A percentile compares a stretch with the other conserved stretches of the same genome.
phyloP scores from a whole-genome alignment of 2,888 invertebrate species.

The Aleiodes testaceus region DNA sequence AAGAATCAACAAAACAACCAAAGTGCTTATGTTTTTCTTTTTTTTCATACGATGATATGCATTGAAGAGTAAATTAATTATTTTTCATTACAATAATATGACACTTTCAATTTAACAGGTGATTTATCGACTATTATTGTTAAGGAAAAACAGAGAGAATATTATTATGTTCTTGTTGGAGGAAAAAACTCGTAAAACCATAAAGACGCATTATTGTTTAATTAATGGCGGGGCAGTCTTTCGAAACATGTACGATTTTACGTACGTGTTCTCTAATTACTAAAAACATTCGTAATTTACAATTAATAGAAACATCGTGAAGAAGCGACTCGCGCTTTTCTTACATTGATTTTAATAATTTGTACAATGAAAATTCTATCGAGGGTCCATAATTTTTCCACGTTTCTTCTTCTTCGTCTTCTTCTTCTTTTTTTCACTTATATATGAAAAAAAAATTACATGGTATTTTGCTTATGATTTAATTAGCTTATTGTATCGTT shows the following conservation, averaged over 20 bases:
- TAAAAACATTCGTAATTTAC: not conserved
- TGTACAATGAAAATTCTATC: slow-evolving; percentile 10
- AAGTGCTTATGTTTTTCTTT: not conserved
- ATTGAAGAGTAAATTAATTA: not conserved
- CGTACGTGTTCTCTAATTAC: not conserved
- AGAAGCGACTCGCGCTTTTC: not conserved
- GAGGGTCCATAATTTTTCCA: slow-evolving; percentile 2
- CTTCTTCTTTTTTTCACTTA: not conserved
- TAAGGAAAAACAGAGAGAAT: not conserved
- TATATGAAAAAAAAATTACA: slow-evolving; percentile 47
- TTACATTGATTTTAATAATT: slow-evolving; percentile 10
- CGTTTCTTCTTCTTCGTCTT: slow-evolving; percentile 21
- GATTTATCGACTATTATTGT: slow-evolving; percentile 7
- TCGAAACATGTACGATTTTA: slow-evolving; percentile 16
- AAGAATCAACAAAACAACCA: not conserved
- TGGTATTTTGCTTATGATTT: slow-evolving; percentile 53
- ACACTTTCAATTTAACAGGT: slow-evolving; percentile 8
- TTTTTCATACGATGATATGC: slow-evolving; percentile 6
- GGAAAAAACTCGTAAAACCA: too few species aligned
- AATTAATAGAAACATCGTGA: not conserved
- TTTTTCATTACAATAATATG: slow-evolving; percentile 17
- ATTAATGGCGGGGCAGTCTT: slow-evolving; percentile 24
- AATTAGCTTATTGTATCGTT: slow-evolving; percentile 71
- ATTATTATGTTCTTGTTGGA: too few species aligned
- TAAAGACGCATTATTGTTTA: not conserved